A percentile compares a stretch with the other conserved stretches of the same genome.
Conservation (phyloP, 2,888 invertebrate genomes). For the Timema cristinae region DNA sequence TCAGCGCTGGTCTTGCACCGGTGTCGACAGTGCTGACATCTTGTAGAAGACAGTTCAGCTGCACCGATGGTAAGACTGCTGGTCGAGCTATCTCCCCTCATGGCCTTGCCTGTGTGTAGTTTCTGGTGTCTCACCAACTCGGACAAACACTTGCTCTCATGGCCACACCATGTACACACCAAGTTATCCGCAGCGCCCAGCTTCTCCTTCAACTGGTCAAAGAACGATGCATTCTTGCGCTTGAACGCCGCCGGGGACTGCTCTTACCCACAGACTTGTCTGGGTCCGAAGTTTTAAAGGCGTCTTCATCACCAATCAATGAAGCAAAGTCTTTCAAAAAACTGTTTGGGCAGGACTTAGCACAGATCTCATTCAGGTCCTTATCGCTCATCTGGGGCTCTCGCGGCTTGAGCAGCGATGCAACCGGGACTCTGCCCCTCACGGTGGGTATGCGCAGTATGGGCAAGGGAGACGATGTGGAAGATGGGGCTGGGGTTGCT, state of each 20-base stretch:
- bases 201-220: constrained; percentile 76
- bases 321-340: constrained; percentile 56
- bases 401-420: constrained; percentile 33
- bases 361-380: constrained; percentile 48
- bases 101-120: constrained; percentile 35
- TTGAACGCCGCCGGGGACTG: constrained; percentile 40
- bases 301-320: constrained; percentile 38
- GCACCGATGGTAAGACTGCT: constrained; percentile 10
- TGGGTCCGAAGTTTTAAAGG: constrained; percentile 37
- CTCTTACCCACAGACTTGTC: constrained; percentile 12
- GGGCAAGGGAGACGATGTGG: constrained; percentile 26
- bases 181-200: constrained; percentile 59
- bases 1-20: constrained; percentile 82
- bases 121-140: constrained; percentile 78
- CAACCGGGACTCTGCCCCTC: constrained; percentile 46
- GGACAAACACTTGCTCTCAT: constrained; percentile 74
- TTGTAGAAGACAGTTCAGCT: constrained; percentile 53
- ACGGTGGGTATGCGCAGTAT: constrained; percentile 31
- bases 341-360: constrained; percentile 46
- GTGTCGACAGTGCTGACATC: constrained; percentile 82
- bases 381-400: constrained; percentile 44
- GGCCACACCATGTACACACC: constrained; percentile 65
- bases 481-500: constrained; percentile 15
- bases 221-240: constrained; percentile 73
- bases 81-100: constrained; percentile 6